Evolutionary conservation across 2,113 vertebrate genomes (phyloP), one percentile per base, ranked within the genome.

Genomic region (Muscicapa adusta): DNA sequence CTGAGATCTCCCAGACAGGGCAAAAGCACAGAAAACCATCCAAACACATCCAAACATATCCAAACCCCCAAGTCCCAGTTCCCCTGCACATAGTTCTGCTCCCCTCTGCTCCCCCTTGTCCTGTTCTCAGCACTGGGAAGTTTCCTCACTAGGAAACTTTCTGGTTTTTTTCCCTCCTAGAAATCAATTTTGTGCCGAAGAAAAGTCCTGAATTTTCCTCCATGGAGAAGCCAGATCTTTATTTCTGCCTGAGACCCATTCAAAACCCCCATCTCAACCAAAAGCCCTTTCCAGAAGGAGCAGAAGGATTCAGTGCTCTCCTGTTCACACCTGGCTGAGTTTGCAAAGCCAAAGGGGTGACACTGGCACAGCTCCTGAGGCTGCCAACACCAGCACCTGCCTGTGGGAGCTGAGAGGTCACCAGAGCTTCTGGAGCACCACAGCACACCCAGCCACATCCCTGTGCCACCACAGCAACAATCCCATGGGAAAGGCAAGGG

Each of bases 401-500:
- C 56, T 28, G 10, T 61, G 47, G 48, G 56, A 65, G 61, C 51
- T 38, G 9, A 82, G 74, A 61, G 61, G 36, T 34, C 42, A 34
- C 16, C 66, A 56, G 24, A 1, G 0, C 65, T 72, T 43, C n/a
- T 38, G 82, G 61, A 66, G 40, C 51, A 56, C 56, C 7, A 4
- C 47, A n/a, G 6, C 47, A n/a, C 36, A 23, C 14, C 18, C 29
- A 61, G 24, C 17, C 22, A n/a, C 14, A 42, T 16, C 56, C 65
- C 78, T 48, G 26, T n/a, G 38, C 34, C 72, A 51, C 78, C 1
- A 0, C 31, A 51, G 14, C 14, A 51, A 13, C 2, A 16, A 18
- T 42, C 65, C 33, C n/a, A 28, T 0, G 0, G 47, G 23, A 42
- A 28, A 0, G 47, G 23, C 42, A 53, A 42, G 28, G 28, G 57